Conservation (phyloP, 2,888 invertebrate genomes). For the Spicauda simplicius region DNA sequence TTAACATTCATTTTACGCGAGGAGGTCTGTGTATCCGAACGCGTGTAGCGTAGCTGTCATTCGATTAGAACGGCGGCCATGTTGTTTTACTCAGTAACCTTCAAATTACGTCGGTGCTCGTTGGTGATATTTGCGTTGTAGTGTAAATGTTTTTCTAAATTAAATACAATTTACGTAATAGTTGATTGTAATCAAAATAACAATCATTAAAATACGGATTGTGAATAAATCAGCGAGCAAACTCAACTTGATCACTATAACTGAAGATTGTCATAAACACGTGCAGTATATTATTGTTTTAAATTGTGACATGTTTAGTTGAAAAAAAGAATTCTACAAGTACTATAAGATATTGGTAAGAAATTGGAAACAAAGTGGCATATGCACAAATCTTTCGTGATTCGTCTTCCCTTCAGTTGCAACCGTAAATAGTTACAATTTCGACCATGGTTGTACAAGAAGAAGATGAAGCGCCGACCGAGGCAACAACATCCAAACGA, state of each 20-base stretch:
- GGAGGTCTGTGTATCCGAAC: not conserved
- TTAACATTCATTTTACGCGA: no score
- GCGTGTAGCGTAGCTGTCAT: not conserved
- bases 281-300: not conserved
- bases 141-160: no score
- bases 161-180: no score
- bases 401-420: no score
- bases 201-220: not conserved
- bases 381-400: no score
- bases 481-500: slow-evolving; percentile 45
- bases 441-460: slow-evolving; percentile 59
- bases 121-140: no score
- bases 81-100: not conserved
- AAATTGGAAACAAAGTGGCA: no score
- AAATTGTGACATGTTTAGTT: no score
- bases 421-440: slow-evolving; percentile 3
- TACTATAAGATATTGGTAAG: no score
- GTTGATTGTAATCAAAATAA: not conserved
- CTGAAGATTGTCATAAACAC: not conserved
- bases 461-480: slow-evolving; percentile 49
- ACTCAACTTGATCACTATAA: not conserved
- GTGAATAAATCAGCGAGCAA: not conserved
- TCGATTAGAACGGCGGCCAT: not conserved
- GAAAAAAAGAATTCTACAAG: no score
- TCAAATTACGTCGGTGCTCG: no score